These are phyloP conservation scores for Toxotes lorentzi DNA, from an alignment of 2,797 vertebrate genomes.

Conservation along the genomic window DNA sequence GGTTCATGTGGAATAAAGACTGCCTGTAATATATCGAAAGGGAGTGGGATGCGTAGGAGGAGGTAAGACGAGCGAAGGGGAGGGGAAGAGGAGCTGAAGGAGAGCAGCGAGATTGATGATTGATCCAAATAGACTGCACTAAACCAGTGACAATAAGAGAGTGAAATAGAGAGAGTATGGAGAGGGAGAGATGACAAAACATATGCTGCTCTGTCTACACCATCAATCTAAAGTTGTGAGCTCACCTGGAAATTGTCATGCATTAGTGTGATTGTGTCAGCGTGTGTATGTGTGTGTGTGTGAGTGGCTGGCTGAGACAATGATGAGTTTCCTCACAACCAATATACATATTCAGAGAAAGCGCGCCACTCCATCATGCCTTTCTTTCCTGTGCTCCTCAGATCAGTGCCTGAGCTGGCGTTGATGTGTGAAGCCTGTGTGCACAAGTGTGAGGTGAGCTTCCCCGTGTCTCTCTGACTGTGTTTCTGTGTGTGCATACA, in stretches of 20 bases:
- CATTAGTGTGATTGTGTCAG: conserved; percentile 52
- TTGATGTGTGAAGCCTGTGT: conserved; percentile 48
- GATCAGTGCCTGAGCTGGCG: conserved; percentile 40
- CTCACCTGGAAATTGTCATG: conserved; percentile 78
- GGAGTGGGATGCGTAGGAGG: conserved; percentile 39
- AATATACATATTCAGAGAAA: conserved; percentile 78
- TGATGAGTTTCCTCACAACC: conserved; percentile 75
- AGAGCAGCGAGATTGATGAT: conserved; percentile 71
- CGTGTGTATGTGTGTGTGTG: conserved; percentile 2
- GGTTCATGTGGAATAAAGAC: conserved; percentile 73
- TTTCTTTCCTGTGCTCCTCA: conserved; percentile 46
- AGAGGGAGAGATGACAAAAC: conserved; percentile 70
- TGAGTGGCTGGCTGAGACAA: conserved; percentile 59
- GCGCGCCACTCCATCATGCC: conserved; percentile 70
- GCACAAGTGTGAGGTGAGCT: background rate
- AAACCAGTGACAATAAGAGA: conserved; percentile 66
- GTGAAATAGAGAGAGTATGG: conserved; percentile 50
- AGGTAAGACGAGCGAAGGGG: conserved; percentile 25
- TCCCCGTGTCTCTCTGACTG: background rate
- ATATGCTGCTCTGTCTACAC: conserved; percentile 76
- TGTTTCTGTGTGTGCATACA: background rate
- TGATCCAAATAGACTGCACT: conserved; percentile 69
- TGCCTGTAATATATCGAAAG: conserved; percentile 63
- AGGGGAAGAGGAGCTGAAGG: conserved; percentile 28
- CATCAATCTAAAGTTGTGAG: conserved; percentile 81